A percentile compares a stretch with the other conserved stretches of the same genome.
Evolutionary conservation across 2,113 vertebrate genomes (phyloP).

Genomic region (Pteronura brasiliensis): DNA sequence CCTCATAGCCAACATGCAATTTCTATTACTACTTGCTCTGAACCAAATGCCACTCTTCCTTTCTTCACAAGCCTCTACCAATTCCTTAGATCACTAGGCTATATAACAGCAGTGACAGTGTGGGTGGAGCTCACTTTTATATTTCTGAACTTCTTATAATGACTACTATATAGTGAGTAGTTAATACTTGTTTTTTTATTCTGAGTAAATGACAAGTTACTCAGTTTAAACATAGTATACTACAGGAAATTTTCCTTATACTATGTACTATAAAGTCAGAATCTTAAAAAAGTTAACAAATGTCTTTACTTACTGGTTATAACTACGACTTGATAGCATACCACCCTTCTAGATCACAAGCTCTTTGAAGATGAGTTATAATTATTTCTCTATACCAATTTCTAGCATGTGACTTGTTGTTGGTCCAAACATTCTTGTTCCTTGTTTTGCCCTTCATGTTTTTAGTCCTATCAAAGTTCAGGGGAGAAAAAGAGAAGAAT

Average conservation of each 20-base stretch:
- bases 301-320: neutral
- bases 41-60: neutral
- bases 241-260: neutral
- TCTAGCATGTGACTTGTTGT: neutral
- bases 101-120: neutral
- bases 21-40: neutral
- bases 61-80: neutral
- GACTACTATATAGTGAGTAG: neutral
- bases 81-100: neutral
- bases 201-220: neutral
- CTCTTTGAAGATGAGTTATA: neutral
- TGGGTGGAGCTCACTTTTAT: neutral
- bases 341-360: neutral
- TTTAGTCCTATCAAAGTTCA: neutral
- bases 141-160: neutral
- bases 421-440: neutral
- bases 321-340: neutral
- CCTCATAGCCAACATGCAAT: neutral
- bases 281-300: neutral
- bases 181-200: neutral
- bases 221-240: neutral
- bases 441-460: neutral
- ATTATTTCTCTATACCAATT: neutral
- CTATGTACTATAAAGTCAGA: neutral
- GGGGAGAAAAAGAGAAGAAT: neutral